Percentiles rank a stretch among this genome's conserved stretches.
Evolutionary conservation across 2,797 vertebrate genomes (phyloP).

Genomic region (Sphenopsis melanotis): DNA sequence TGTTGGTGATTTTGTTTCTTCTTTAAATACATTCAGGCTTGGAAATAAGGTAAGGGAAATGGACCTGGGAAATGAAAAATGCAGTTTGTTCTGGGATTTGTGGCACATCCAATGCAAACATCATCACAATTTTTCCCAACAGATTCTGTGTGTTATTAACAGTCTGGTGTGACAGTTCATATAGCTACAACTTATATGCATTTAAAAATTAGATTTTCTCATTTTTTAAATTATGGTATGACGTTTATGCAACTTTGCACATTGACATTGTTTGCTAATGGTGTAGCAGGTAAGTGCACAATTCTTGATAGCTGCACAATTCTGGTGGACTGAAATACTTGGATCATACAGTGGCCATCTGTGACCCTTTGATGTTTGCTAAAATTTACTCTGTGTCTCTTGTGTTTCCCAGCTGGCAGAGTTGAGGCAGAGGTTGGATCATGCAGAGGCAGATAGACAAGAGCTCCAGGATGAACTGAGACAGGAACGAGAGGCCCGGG

Average conservation of each 20-base stretch:
- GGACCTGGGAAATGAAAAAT: not conserved
- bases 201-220: not conserved
- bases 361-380: not conserved
- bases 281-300: not conserved
- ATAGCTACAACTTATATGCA: not conserved
- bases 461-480: constrained; percentile 93
- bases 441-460: constrained; percentile 88
- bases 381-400: not conserved
- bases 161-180: not conserved
- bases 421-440: constrained; percentile 87
- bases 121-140: not conserved
- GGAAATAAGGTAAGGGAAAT: not conserved
- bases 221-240: not conserved
- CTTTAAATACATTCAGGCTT: not conserved
- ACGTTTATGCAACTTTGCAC: not conserved
- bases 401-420: constrained; percentile 82
- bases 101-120: not conserved
- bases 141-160: not conserved
- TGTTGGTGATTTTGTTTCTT: not conserved
- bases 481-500: constrained; percentile 88
- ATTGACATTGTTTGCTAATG: not conserved
- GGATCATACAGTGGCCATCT: not conserved
- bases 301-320: not conserved
- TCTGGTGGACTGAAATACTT: not conserved
- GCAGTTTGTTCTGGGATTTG: not conserved